Evolutionary conservation across 2,797 vertebrate species (phyloP).

Genomic region (Astyanax mexicanus): DNA sequence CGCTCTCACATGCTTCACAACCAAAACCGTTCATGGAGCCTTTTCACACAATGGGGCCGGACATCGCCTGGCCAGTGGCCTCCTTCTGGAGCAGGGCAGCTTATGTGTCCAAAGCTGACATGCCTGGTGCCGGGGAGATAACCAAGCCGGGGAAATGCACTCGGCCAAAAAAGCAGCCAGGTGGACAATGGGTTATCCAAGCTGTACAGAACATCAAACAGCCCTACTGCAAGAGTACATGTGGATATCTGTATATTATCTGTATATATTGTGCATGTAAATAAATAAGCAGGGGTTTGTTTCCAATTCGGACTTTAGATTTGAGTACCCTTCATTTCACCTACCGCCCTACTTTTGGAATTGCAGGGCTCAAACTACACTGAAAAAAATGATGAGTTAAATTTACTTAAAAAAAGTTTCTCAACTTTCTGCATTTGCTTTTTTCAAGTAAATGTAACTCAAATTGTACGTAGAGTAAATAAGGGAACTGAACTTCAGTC

Average conservation of each 20-base stretch:
- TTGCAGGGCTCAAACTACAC: background rate
- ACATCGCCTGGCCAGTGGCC: background rate
- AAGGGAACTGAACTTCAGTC: no score
- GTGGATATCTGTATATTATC: background rate
- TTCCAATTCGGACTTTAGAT: background rate
- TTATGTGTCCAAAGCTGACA: conserved; percentile 4
- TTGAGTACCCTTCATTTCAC: background rate
- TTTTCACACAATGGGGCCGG: background rate
- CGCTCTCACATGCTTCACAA: background rate
- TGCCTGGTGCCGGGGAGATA: conserved; percentile 16
- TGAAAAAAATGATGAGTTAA: no score
- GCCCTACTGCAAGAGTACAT: background rate
- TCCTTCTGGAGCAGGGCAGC: conserved; percentile 1
- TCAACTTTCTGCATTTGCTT: no score
- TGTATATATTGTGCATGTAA: background rate
- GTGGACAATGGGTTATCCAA: background rate
- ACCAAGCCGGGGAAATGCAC: background rate
- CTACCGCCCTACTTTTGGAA: background rate
- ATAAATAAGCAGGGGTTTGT: background rate
- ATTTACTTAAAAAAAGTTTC: no score
- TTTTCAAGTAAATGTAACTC: no score
- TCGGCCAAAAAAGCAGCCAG: background rate
- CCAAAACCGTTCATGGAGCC: background rate
- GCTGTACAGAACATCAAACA: background rate
- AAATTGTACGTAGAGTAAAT: no score